Conservation (phyloP, 23 tunicate genomes). For the Halocynthia aurantium region DNA sequence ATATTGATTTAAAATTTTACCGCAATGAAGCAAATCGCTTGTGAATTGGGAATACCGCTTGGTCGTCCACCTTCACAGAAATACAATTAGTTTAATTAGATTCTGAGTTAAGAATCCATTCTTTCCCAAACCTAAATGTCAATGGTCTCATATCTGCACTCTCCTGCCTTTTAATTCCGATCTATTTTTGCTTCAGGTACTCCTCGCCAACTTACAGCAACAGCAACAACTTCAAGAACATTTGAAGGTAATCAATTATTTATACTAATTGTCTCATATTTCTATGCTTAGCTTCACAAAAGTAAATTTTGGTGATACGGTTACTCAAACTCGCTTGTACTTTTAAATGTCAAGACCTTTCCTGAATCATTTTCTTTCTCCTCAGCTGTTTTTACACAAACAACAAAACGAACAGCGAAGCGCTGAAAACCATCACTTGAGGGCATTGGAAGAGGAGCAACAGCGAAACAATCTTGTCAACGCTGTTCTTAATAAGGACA, state of each 20-base stretch:
- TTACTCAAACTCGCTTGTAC: not conserved
- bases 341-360: not conserved
- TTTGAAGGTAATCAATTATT: constrained; percentile 30
- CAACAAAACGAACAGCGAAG: constrained; percentile 27
- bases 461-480: constrained; percentile 27
- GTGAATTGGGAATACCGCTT: too few relatives aligned
- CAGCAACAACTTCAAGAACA: constrained; percentile 66
- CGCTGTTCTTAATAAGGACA: constrained; percentile 34
- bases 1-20: too few relatives aligned
- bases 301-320: constrained; percentile 1
- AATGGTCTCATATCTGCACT: too few relatives aligned
- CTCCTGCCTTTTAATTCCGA: too few relatives aligned
- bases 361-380: constrained; percentile 1
- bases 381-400: constrained; percentile 30
- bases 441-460: constrained; percentile 12
- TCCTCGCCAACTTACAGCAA: constrained; percentile 59
- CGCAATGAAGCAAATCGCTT: too few relatives aligned
- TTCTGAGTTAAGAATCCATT: too few relatives aligned
- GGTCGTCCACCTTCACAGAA: too few relatives aligned
- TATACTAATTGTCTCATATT: not conserved
- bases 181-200: constrained; percentile 27
- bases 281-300: not conserved
- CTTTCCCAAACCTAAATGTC: too few relatives aligned
- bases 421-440: constrained; percentile 9
- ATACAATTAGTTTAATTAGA: too few relatives aligned